Conservation (phyloP, 2,797 vertebrate genomes). For the Toxotes lorentzi region DNA sequence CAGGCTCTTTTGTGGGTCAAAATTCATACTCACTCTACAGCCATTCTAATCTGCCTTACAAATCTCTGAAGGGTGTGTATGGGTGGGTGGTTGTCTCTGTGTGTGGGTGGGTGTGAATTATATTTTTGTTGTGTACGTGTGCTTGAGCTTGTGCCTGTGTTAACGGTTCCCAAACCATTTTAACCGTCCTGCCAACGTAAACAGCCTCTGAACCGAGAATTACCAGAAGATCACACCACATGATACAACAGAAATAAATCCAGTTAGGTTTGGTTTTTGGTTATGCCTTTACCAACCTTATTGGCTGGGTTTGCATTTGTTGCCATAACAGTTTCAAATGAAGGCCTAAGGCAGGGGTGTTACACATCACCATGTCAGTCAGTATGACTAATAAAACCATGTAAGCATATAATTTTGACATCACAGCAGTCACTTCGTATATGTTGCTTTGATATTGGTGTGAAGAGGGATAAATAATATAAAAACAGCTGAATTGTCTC, state of each 20-base stretch:
- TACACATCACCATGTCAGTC: neutral
- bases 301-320: constrained; percentile 47
- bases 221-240: constrained; percentile 72
- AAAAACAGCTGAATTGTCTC: neutral
- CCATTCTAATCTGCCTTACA: constrained; percentile 59
- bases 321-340: constrained; percentile 54
- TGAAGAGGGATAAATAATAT: neutral
- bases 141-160: constrained; percentile 44
- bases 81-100: constrained; percentile 43
- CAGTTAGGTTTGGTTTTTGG: constrained; percentile 54
- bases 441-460: constrained; percentile 1
- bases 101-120: constrained; percentile 49
- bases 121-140: constrained; percentile 60
- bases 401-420: constrained; percentile 10
- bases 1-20: constrained; percentile 62
- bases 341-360: neutral
- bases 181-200: constrained; percentile 58
- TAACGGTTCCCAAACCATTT: constrained; percentile 62
- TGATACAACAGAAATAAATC: constrained; percentile 51
- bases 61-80: constrained; percentile 55
- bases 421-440: constrained; percentile 16
- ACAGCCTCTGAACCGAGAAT: constrained; percentile 60
- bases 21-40: constrained; percentile 46
- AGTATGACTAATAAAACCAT: constrained; percentile 14
- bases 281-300: constrained; percentile 34